phyloP scores from a whole-genome alignment of 2,113 vertebrate species.

The Nymphicus hollandicus region DNA sequence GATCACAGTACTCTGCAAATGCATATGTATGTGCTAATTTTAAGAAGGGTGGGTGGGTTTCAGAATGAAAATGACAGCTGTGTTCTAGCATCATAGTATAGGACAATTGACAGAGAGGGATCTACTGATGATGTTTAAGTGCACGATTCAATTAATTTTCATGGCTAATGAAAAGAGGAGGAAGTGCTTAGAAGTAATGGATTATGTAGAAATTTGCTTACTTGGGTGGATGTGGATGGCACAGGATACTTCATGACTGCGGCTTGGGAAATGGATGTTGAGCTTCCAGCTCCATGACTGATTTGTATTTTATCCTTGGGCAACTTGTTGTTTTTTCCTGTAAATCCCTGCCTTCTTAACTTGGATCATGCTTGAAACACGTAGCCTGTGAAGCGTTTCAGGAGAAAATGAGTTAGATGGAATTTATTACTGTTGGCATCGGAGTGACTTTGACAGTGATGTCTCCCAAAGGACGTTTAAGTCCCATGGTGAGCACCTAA shows the following conservation, averaged over 20 bases:
- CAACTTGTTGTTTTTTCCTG: neutral
- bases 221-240: neutral
- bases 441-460: neutral
- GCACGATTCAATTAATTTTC: neutral
- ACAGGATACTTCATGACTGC: neutral
- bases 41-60: neutral
- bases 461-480: neutral
- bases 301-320: neutral
- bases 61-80: neutral
- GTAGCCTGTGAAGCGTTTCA: neutral
- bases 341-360: neutral
- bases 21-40: neutral
- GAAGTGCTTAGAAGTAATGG: neutral
- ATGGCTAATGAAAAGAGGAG: neutral
- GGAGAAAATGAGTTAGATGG: neutral
- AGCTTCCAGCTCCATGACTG: neutral
- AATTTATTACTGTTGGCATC: neutral
- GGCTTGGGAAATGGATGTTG: neutral
- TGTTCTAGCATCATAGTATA: neutral
- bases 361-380: neutral
- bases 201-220: neutral
- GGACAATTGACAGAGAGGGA: neutral
- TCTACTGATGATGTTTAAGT: neutral
- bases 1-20: neutral
- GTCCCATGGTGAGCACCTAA: neutral